Conservation (phyloP, 2,888 invertebrate species). For the Metallyticus violacea region DNA sequence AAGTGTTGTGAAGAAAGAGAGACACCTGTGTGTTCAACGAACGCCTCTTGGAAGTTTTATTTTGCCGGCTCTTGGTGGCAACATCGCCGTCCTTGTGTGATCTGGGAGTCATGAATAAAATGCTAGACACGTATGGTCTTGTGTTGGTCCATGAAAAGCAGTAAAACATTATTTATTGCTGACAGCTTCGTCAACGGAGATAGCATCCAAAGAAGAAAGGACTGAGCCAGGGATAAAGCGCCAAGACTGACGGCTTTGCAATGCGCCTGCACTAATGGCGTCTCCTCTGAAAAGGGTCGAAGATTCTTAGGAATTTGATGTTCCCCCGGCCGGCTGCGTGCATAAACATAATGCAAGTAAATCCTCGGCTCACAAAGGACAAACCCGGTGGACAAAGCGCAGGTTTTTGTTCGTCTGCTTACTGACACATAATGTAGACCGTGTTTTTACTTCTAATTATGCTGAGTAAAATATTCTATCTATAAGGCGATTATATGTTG, state of each 20-base stretch:
- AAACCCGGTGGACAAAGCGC: neutral
- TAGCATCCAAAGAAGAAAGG: neutral
- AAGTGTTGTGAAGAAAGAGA: too few relatives aligned
- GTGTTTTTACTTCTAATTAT: too few relatives aligned
- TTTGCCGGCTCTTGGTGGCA: too few relatives aligned
- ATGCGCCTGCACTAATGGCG: neutral
- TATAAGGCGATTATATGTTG: too few relatives aligned
- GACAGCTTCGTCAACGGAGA: neutral
- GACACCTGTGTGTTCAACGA: too few relatives aligned
- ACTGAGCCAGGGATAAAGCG: too few relatives aligned
- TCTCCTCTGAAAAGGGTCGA: neutral
- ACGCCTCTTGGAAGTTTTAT: neutral
- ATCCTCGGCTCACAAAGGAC: too few relatives aligned
- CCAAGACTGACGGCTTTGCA: too few relatives aligned
- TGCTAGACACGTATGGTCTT: neutral
- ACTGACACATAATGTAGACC: too few relatives aligned
- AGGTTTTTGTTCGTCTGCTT: too few relatives aligned
- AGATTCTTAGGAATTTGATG: neutral
- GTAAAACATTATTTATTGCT: neutral
- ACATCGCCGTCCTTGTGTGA: neutral
- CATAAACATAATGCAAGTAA: neutral
- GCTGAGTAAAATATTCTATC: too few relatives aligned
- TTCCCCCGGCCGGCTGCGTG: neutral
- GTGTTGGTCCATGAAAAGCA: neutral
- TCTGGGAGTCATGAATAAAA: neutral